Conservation (phyloP, 30 jellyfish, hydroid and myxozoan species). For the Aurelia aurita region DNA sequence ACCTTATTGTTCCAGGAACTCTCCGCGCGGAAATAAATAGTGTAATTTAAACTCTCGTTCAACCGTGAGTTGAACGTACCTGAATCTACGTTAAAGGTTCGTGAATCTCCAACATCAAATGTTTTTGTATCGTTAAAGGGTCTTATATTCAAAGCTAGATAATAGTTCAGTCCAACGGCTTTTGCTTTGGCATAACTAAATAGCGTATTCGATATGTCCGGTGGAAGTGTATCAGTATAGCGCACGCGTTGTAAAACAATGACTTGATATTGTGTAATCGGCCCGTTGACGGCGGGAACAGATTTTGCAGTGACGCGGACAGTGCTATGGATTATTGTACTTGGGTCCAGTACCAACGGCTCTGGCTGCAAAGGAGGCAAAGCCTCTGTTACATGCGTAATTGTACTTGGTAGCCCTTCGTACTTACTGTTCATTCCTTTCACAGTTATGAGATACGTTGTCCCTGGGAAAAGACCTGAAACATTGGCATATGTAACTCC, state of each 20-base stretch:
- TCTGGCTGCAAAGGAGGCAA: slow-evolving; percentile 54
- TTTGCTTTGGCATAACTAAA: slow-evolving; percentile 16
- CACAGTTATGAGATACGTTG: slow-evolving; percentile 27
- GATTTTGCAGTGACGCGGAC: slow-evolving; percentile 32
- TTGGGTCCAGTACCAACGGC: slow-evolving; percentile 10
- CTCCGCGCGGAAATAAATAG: slow-evolving; percentile 52
- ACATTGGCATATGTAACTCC: slow-evolving; percentile 8
- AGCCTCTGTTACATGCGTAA: slow-evolving; percentile 39
- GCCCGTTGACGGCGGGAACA: slow-evolving; percentile 50
- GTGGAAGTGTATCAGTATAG: not conserved
- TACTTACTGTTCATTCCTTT: slow-evolving; percentile 17
- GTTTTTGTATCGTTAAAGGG: slow-evolving; percentile 17
- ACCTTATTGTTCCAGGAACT: slow-evolving; percentile 58
- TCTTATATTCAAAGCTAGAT: slow-evolving; percentile 10
- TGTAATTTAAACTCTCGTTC: slow-evolving; percentile 40
- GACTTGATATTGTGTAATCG: slow-evolving; percentile 55
- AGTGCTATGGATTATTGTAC: slow-evolving; percentile 9
- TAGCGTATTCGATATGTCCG: not conserved
- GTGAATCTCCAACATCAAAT: slow-evolving; percentile 69
- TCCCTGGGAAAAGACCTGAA: slow-evolving; percentile 33
- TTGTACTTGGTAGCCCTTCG: not conserved
- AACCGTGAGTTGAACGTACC: slow-evolving; percentile 58
- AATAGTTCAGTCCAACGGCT: slow-evolving; percentile 28
- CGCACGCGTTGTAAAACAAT: slow-evolving; percentile 9
- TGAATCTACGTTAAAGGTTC: not conserved